Percentiles rank a stretch among this genome's conserved stretches.
Conservation (phyloP, 2,888 invertebrate species). For the Parnassius smintheus region DNA sequence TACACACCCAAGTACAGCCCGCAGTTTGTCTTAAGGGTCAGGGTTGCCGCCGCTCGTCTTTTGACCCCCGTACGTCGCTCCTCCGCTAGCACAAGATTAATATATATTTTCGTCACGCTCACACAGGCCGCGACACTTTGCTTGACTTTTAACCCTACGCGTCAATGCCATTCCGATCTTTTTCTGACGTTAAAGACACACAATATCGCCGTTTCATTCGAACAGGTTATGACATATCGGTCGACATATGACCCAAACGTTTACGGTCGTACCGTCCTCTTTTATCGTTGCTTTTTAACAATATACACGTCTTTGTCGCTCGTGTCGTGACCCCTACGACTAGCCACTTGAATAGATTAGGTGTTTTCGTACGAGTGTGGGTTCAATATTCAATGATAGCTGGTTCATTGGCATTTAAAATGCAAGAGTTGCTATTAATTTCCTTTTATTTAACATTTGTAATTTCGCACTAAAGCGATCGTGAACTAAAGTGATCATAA, state of each 20-base stretch:
- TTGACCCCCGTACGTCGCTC: slow-evolving; percentile 65
- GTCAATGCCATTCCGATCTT: slow-evolving; percentile 70
- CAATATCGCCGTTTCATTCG: slow-evolving; percentile 58
- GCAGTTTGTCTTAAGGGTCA: slow-evolving; percentile 51
- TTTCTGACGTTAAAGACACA: slow-evolving; percentile 44
- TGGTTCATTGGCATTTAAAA: slow-evolving; percentile 71
- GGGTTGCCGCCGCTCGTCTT: slow-evolving; percentile 78
- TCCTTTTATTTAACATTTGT: slow-evolving; percentile 30
- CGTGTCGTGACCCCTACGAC: slow-evolving; percentile 73
- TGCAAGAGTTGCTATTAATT: slow-evolving; percentile 54
- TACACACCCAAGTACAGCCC: slow-evolving; percentile 60
- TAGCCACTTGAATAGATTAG: slow-evolving; percentile 80
- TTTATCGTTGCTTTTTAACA: slow-evolving; percentile 49
- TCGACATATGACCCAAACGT: slow-evolving; percentile 74
- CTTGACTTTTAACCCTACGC: slow-evolving; percentile 78
- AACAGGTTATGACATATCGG: slow-evolving; percentile 80
- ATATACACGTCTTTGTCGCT: slow-evolving; percentile 58
- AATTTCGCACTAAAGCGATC: neutral
- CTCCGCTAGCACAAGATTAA: slow-evolving; percentile 45
- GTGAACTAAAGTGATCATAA: too few relatives aligned
- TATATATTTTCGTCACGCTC: slow-evolving; percentile 48
- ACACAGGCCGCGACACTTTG: slow-evolving; percentile 75
- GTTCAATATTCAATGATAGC: slow-evolving; percentile 79
- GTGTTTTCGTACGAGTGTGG: slow-evolving; percentile 72
- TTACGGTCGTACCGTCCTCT: slow-evolving; percentile 54